Evolutionary conservation across 1,140 invertebrate genomes (phyloP).

Genomic region (Conus betulinus): DNA sequence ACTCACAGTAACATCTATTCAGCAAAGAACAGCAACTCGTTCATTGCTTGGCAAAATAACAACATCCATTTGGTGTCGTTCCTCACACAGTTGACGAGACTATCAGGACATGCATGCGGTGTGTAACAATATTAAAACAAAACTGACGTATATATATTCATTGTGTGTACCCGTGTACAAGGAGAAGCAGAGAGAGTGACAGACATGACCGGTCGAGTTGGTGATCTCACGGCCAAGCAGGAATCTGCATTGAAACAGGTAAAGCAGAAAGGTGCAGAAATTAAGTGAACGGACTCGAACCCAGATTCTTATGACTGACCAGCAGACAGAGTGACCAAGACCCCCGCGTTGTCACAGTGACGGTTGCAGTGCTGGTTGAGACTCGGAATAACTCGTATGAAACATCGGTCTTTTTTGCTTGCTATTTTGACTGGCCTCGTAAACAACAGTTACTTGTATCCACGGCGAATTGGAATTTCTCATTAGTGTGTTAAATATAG

Average conservation of each 20-base stretch:
- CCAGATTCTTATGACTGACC: no score
- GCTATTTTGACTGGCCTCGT: no score
- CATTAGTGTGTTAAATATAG: no score
- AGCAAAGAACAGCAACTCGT: background rate
- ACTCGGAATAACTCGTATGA: no score
- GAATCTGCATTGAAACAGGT: slow-evolving; percentile 49
- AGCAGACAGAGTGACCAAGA: no score
- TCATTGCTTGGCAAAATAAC: slow-evolving; percentile 9
- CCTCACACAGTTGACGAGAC: background rate
- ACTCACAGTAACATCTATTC: background rate
- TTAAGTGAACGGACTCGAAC: no score
- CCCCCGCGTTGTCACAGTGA: no score
- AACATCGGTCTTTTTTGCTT: no score
- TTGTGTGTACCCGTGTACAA: background rate
- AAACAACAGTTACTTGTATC: no score
- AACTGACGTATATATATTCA: background rate
- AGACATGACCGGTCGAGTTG: slow-evolving; percentile 55
- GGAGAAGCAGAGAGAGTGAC: background rate
- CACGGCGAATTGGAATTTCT: no score
- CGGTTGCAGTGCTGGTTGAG: no score
- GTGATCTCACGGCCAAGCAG: slow-evolving; percentile 51
- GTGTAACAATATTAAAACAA: background rate
- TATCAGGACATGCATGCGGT: background rate
- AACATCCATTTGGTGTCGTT: background rate
- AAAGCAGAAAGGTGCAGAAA: background rate